Evolutionary conservation across 2,888 invertebrate species (phyloP), one percentile per base, ranked within the genome.

Genomic region (Cryptocephalus primarius): DNA sequence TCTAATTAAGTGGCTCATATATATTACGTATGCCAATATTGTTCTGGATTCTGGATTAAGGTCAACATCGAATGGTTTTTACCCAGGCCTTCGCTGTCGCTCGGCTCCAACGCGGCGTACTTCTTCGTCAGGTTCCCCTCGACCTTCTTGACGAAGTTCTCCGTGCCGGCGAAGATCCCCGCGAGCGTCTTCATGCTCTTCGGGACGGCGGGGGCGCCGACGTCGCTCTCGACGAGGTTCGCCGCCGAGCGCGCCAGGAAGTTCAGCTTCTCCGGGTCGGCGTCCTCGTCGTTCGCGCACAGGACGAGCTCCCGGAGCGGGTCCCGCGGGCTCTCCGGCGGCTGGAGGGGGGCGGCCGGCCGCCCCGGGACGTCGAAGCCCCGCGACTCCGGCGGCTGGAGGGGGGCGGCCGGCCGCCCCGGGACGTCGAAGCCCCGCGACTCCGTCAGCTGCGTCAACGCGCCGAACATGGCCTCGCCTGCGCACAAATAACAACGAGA

Each of bases 31-130:
- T n/a, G n/a, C n/a, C n/a, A n/a, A n/a, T n/a, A n/a, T n/a, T n/a
- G n/a, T n/a, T n/a, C n/a, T n/a, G n/a, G n/a, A n/a, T n/a, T n/a
- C n/a, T n/a, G n/a, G n/a, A n/a, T n/a, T n/a, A n/a, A n/a, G n/a
- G n/a, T n/a, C n/a, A n/a, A n/a, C n/a, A n/a, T n/a, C n/a, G n/a
- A n/a, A n/a, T n/a, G n/a, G n/a, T n/a, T n/a, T n/a, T n/a, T 22
- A 22, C 76, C 75, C 53, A 78, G 73, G 32, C 76, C 78, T 53
- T 82, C 81, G 57, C 80, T 82, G 60, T 83, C 83, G 52, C 79
- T 82, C 11, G 79, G 78, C 47, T 75, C 74, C 47, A 75, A 49
- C 70, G 73, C 43, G 66, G 72, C 45, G 55, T 66, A 69, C 51
- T 65, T 67, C 44, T 66, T 68, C 49, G 62, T 64, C 32, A 69